Percentiles rank a stretch among this genome's conserved stretches.
These are phyloP conservation scores for Ips nitidus DNA, from an alignment of 1,140 invertebrate genomes.

Conservation along the genomic window DNA sequence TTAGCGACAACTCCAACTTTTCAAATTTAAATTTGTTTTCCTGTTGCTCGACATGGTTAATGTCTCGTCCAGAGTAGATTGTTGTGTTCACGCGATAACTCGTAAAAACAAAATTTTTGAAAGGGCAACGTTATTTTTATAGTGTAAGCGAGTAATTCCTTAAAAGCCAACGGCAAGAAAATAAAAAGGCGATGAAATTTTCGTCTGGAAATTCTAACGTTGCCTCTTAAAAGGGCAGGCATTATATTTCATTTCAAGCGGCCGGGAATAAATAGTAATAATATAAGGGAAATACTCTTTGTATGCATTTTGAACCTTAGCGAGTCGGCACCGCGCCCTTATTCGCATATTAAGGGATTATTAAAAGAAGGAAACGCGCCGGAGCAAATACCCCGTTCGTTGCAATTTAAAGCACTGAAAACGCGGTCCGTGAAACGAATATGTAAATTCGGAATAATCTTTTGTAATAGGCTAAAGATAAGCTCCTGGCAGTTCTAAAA, in stretches of 20 bases:
- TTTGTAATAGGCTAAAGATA: slow-evolving; percentile 29
- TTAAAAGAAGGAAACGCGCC: slow-evolving; percentile 27
- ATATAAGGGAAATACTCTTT: slow-evolving; percentile 16
- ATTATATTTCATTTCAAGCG: slow-evolving; percentile 9
- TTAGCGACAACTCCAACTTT: no score
- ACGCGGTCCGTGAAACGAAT: slow-evolving; percentile 30
- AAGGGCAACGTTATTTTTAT: no score
- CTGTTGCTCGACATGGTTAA: no score
- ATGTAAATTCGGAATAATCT: slow-evolving; percentile 33
- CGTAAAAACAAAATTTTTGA: no score
- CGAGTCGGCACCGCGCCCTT: slow-evolving; percentile 6
- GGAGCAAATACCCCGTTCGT: slow-evolving; percentile 23
- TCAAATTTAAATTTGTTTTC: no score
- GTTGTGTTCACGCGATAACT: no score
- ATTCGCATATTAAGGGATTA: slow-evolving; percentile 28
- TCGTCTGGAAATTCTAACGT: background rate
- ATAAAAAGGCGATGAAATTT: background rate
- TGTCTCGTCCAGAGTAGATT: no score
- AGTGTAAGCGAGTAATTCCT: no score
- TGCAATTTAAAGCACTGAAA: slow-evolving; percentile 24
- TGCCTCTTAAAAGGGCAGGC: background rate
- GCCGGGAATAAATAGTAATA: slow-evolving; percentile 5
- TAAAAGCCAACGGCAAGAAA: no score
- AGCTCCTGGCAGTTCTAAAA: background rate
- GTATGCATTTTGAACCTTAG: slow-evolving; percentile 18